Conservation (phyloP, 2,888 invertebrate genomes). For the Apamea crenata region DNA sequence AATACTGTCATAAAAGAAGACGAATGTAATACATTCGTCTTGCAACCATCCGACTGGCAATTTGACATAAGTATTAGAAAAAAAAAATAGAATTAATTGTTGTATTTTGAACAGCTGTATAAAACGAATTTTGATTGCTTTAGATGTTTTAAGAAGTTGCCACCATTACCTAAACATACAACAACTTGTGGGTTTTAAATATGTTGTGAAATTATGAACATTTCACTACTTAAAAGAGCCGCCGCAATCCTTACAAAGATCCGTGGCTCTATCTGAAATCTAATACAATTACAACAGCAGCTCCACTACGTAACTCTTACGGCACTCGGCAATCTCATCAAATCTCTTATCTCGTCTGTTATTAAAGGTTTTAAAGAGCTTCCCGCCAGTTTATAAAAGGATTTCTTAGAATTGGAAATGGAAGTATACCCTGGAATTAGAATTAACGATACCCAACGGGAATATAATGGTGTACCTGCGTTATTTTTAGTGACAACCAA, state of each 20-base stretch:
- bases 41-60: constrained; percentile 3
- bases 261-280: constrained; percentile 12
- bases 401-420: constrained; percentile 37
- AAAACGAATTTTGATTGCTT: neutral
- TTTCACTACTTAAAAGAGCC: neutral
- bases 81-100: neutral
- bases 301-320: constrained; percentile 4
- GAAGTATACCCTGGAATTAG: constrained; percentile 18
- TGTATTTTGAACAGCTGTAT: neutral
- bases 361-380: constrained; percentile 39
- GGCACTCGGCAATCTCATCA: constrained; percentile 25
- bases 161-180: neutral
- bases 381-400: constrained; percentile 37
- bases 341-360: constrained; percentile 41
- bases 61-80: neutral
- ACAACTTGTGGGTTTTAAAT: neutral
- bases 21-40: neutral
- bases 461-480: neutral
- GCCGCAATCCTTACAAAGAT: constrained; percentile 17
- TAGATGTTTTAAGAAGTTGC: neutral
- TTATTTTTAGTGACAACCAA: neutral
- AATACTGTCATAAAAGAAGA: constrained; percentile 13
- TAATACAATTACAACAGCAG: constrained; percentile 40
- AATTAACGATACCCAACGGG: constrained; percentile 23
- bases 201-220: neutral